Evolutionary conservation across 2,888 invertebrate species (phyloP).

Genomic region (Cosmopolites sordidus): DNA sequence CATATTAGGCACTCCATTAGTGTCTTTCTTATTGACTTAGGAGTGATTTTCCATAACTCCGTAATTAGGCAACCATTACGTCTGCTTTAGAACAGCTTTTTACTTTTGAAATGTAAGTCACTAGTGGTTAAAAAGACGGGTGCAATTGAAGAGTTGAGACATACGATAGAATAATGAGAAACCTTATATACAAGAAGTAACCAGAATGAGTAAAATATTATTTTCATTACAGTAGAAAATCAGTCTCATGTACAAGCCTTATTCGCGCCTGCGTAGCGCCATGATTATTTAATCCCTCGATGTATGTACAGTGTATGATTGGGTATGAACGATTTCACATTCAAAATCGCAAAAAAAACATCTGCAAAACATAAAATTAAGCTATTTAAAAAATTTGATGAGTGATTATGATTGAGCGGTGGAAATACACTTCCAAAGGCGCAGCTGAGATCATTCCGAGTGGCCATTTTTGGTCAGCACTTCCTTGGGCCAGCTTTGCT

Average conservation of each 20-base stretch:
- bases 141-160: background rate
- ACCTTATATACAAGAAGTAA: constrained; percentile 1
- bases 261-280: constrained; percentile 26
- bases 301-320: constrained; percentile 9
- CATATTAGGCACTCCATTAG: too few species aligned
- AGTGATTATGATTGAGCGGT: constrained; percentile 19
- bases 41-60: background rate
- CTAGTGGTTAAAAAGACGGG: background rate
- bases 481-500: constrained; percentile 39
- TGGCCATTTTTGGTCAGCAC: constrained; percentile 43
- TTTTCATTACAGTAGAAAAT: constrained; percentile 39
- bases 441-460: constrained; percentile 39
- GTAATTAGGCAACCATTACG: background rate
- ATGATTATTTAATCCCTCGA: constrained; percentile 16
- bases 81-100: background rate
- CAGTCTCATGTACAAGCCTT: constrained; percentile 44
- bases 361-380: constrained; percentile 16
- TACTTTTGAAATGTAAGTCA: background rate
- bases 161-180: background rate
- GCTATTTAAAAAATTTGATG: constrained; percentile 3
- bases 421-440: background rate
- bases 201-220: constrained; percentile 14
- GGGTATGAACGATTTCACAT: constrained; percentile 23
- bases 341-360: constrained; percentile 18
- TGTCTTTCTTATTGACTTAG: too few species aligned